Evolutionary conservation across 2,797 vertebrate species (phyloP), one percentile per base, ranked within the genome.

Genomic region (Lophotriccus pileatus): DNA sequence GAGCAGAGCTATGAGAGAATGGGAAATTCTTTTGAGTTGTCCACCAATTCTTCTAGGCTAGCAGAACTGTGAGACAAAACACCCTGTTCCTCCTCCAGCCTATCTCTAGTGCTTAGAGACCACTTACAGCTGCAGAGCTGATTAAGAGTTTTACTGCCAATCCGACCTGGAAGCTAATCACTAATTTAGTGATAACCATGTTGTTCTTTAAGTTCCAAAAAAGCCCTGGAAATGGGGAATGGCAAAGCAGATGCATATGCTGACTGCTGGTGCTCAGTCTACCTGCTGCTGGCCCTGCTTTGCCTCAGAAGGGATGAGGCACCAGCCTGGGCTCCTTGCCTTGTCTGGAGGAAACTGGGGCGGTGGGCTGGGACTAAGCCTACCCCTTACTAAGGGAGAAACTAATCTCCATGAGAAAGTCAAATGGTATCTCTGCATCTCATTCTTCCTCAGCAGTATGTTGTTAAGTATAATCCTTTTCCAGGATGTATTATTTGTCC

Each of bases 381-480:
- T 79, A 6, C 50, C 20, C 20, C 73, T 87, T 93, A 72, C 22
- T 83, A 52, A 80, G 84, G 69, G 66, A 92, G 66, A 81, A 89
- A 78, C 64, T 92, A 72, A 85, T 89, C 73, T 93, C 87, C 84
- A 72, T 84, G 64, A 64, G 70, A 77, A 91, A 93, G 74, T 84
- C 70, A 87, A 70, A 47, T 0, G 1, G 18, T 88, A 76, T 89
- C 85, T 93, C 83, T 90, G 67, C 60, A 87, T 95, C 90, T 94
- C 63, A 60, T 89, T 96, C 47, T 85, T 80, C 74, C 74, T 82
- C 73, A 76, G 60, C 70, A 86, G 10, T 70, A 63, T 90, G n/a
- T 84, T 43, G 88, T 88, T 90, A 86, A 84, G 87, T 92, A 59
- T 79, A 89, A 92, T 95, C 81, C 67, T 82, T 94, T 96, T 81